These are phyloP conservation scores for Brachyopa scutellaris DNA, from an alignment of 2,888 invertebrate species.

Conservation along the genomic window DNA sequence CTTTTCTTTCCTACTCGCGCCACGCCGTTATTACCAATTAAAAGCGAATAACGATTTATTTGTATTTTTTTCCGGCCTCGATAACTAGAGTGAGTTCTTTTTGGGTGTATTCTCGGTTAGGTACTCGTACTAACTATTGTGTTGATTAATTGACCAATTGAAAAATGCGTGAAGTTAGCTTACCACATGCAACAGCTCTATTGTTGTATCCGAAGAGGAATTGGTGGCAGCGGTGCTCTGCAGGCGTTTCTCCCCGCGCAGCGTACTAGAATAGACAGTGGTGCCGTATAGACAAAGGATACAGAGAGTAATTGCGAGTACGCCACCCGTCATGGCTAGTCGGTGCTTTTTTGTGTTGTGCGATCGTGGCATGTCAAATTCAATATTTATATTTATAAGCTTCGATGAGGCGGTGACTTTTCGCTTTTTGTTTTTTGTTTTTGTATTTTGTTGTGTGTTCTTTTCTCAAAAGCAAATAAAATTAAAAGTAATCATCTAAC, in stretches of 20 bases:
- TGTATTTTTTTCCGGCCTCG: conserved; percentile 21
- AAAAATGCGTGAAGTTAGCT: conserved; percentile 73
- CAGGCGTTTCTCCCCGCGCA: conserved; percentile 49
- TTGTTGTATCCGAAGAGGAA: conserved; percentile 75
- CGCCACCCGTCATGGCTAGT: conserved; percentile 78
- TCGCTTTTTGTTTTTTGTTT: conserved; percentile 21
- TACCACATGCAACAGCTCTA: conserved; percentile 80
- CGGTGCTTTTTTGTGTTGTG: conserved; percentile 79
- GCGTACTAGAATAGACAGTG: conserved; percentile 74
- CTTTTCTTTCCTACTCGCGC: neutral
- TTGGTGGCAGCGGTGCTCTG: conserved; percentile 16
- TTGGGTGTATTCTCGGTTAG: neutral
- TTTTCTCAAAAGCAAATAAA: conserved; percentile 24
- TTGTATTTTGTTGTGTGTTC: conserved; percentile 1
- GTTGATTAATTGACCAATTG: conserved; percentile 52
- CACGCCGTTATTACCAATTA: conserved; percentile 45
- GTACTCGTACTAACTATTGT: conserved; percentile 39
- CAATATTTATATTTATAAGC: conserved; percentile 71
- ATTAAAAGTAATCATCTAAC: conserved; percentile 55
- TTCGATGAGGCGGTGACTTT: conserved; percentile 34
- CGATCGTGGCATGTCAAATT: conserved; percentile 78
- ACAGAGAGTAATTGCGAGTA: conserved; percentile 77
- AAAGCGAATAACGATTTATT: conserved; percentile 38
- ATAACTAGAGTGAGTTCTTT: conserved; percentile 51
- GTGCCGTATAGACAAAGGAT: conserved; percentile 78